A percentile compares a stretch with the other conserved stretches of the same genome.
Conservation (phyloP, 2,113 vertebrate species). For the Thinocorus orbignyianus region DNA sequence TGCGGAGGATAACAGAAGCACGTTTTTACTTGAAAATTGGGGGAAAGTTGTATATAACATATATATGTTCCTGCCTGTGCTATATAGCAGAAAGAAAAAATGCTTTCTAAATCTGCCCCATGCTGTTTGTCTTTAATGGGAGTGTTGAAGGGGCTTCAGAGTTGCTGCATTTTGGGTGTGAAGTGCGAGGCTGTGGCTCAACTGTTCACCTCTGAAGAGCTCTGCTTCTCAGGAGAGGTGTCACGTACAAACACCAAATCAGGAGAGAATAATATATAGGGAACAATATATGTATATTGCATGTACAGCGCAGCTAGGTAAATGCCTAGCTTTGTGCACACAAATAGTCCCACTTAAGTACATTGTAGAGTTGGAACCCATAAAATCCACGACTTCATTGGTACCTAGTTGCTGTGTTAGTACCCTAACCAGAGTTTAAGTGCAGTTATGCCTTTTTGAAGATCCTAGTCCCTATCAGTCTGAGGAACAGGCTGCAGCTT, state of each 20-base stretch:
- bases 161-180: background rate
- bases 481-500: background rate
- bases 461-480: background rate
- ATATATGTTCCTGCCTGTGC: background rate
- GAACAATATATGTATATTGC: background rate
- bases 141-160: background rate
- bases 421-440: background rate
- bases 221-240: background rate
- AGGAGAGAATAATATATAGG: background rate
- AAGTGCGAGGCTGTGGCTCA: background rate
- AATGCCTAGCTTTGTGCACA: background rate
- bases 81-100: background rate
- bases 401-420: background rate
- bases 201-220: background rate
- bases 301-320: background rate
- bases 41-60: background rate
- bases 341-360: background rate
- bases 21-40: background rate
- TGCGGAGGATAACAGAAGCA: background rate
- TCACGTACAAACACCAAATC: background rate
- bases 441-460: background rate
- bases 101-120: background rate
- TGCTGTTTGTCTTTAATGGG: background rate
- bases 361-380: background rate
- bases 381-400: background rate